A percentile compares a stretch with the other conserved stretches of the same genome.
phyloP scores from a whole-genome alignment of 2,888 invertebrate genomes.

The Aphodius granarius region DNA sequence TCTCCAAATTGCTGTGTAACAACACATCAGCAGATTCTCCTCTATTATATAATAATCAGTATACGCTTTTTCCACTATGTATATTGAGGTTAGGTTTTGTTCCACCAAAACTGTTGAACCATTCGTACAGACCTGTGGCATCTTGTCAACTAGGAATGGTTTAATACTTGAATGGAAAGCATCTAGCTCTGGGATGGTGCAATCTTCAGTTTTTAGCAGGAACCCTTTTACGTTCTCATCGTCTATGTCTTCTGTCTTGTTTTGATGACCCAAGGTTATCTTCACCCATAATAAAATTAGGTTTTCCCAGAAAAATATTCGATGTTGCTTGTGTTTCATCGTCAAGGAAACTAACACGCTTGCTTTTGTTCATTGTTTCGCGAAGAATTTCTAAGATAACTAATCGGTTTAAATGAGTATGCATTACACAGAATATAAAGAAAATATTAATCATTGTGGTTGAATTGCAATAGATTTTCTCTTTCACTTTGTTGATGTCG shows the following conservation, averaged over 20 bases:
- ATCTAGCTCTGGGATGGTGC: slow-evolving; percentile 66
- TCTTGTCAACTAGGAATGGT: slow-evolving; percentile 58
- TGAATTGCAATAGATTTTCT: too few species aligned
- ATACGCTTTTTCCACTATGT: slow-evolving; percentile 56
- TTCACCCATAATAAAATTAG: not conserved
- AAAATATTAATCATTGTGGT: too few species aligned
- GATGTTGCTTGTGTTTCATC: not conserved
- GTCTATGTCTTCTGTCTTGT: not conserved
- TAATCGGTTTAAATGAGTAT: not conserved
- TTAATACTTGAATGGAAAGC: slow-evolving; percentile 62
- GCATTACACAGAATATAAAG: too few species aligned
- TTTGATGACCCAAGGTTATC: not conserved
- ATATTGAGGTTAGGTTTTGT: slow-evolving; percentile 63
- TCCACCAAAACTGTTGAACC: slow-evolving; percentile 57
- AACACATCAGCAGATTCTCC: slow-evolving; percentile 59
- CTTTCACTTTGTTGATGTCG: too few species aligned
- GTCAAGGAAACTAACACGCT: not conserved
- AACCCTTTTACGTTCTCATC: slow-evolving; percentile 28
- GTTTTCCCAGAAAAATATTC: not conserved
- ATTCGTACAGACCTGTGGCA: slow-evolving; percentile 58
- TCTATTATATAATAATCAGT: slow-evolving; percentile 57
- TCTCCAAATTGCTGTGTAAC: slow-evolving; percentile 64
- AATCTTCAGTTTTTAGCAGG: slow-evolving; percentile 63
- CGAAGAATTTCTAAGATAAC: not conserved
- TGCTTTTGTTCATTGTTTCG: not conserved